Base-by-base conservation (phyloP, 1,140 invertebrate genomes). In the Ridgeia piscesae region DNA sequence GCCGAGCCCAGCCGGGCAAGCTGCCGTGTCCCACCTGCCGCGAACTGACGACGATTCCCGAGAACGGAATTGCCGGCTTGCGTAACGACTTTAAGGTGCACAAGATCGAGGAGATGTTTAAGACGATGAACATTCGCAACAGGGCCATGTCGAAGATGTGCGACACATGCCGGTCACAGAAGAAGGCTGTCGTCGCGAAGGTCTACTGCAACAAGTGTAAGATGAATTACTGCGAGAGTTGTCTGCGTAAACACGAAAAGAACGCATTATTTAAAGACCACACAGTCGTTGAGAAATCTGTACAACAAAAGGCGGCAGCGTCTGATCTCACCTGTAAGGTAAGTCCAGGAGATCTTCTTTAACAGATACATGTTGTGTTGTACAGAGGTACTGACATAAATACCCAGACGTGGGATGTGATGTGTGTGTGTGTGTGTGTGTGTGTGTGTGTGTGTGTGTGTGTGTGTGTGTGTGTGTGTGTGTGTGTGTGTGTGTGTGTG, bases 11-110 rank as follows among this genome's bases (percentile, higher is more conserved):
- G 33, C 89, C 88, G 42, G 93, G 93, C 8, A 92, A 93, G 35
- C 35, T 93, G 33, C 93, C 93, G 17, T 93, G 93, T 88, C 93
- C 93, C 11, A 93, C 92, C 35, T 93, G 93, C 91, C 88, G 93
- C 4, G 93, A 93, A 33, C 91, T 93, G 48, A 93, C 93, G 34
- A 89, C 93, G 17, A 89, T 92, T 77, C 93, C 93, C 35, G 35
- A n/a, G 14, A 92, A 91, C 77, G 93, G 93, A 33, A 92, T 92
- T 8, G 34, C 35, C 31, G 93, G 93, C 31, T 91, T 93, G 88
- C 91, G 92, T 77, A 93, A 91, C 88, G 93, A 93, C 91, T 93
- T 93, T 91, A 93, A 93, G 92, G 92, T 93, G 11, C 48, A 92
- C 17, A 92, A 93, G 91, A 93, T 93, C 58, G 93, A 93, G 90